These are phyloP conservation scores for Ctenoplectra terminalis DNA, from an alignment of 1,140 invertebrate genomes.

Conservation along the genomic window DNA sequence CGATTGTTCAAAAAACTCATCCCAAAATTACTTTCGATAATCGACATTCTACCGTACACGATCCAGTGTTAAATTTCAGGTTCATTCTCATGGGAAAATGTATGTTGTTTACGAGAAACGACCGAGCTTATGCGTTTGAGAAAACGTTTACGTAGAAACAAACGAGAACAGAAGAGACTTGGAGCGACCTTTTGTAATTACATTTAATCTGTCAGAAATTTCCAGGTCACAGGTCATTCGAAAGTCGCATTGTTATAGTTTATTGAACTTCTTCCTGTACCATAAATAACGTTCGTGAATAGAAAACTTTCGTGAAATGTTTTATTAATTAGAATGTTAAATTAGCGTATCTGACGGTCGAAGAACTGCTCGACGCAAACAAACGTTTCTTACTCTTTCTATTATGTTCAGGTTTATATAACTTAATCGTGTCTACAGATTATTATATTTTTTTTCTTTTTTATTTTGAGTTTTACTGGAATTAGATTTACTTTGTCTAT, in stretches of 20 bases:
- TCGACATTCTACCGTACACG: too few relatives aligned
- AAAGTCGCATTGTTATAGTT: constrained; percentile 17
- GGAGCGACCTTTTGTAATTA: background rate
- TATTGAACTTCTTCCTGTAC: constrained; percentile 8
- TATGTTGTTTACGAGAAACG: background rate
- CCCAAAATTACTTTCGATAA: too few relatives aligned
- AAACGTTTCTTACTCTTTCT: too few relatives aligned
- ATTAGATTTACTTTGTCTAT: too few relatives aligned
- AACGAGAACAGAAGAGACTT: background rate
- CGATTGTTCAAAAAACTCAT: too few relatives aligned
- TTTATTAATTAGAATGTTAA: background rate
- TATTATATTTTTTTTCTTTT: too few relatives aligned
- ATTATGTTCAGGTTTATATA: too few relatives aligned
- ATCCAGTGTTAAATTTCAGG: background rate
- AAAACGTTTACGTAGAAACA: background rate
- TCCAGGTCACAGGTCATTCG: constrained; percentile 4
- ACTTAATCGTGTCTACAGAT: too few relatives aligned
- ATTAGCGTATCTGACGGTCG: background rate
- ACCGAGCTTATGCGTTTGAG: background rate
- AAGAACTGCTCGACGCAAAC: background rate
- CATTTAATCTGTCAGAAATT: constrained; percentile 11
- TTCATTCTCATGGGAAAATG: background rate
- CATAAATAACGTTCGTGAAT: background rate
- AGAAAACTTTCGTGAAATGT: background rate
- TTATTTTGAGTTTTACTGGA: too few relatives aligned